A percentile compares a stretch with the other conserved stretches of the same genome.
Evolutionary conservation across 2,113 vertebrate genomes (phyloP).

Genomic region (Ia io): DNA sequence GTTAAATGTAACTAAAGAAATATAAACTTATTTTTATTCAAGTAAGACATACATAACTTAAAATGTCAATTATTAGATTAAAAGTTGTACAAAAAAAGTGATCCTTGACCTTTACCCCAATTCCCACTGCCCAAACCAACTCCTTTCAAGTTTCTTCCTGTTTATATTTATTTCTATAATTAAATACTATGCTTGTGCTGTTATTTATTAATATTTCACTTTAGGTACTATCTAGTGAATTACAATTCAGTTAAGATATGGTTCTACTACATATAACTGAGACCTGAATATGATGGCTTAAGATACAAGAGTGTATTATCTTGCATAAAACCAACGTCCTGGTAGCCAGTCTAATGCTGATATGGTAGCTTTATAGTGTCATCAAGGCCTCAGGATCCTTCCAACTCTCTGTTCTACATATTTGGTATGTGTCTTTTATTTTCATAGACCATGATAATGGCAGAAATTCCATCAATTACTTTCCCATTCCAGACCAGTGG

Average conservation of each 20-base stretch:
- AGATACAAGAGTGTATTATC: neutral
- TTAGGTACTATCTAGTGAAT: neutral
- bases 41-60: neutral
- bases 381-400: neutral
- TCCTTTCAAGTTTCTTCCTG: neutral
- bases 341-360: neutral
- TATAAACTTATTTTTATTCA: constrained; percentile 8
- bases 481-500: neutral
- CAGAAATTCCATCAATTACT: neutral
- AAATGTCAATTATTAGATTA: constrained; percentile 33
- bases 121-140: neutral
- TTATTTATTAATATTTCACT: constrained; percentile 37
- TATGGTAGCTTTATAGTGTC: neutral
- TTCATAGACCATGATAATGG: neutral
- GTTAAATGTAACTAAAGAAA: neutral
- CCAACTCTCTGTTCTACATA: neutral
- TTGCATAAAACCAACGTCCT: neutral
- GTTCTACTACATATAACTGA: neutral
- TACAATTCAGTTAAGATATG: constrained; percentile 13
- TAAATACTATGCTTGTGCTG: neutral
- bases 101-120: neutral
- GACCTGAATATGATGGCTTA: neutral
- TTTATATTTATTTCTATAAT: neutral
- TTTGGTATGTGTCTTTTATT: neutral
- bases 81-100: neutral